Evolutionary conservation across 2,797 vertebrate genomes (phyloP).

Genomic region (Neosilurus mollespiculum): DNA sequence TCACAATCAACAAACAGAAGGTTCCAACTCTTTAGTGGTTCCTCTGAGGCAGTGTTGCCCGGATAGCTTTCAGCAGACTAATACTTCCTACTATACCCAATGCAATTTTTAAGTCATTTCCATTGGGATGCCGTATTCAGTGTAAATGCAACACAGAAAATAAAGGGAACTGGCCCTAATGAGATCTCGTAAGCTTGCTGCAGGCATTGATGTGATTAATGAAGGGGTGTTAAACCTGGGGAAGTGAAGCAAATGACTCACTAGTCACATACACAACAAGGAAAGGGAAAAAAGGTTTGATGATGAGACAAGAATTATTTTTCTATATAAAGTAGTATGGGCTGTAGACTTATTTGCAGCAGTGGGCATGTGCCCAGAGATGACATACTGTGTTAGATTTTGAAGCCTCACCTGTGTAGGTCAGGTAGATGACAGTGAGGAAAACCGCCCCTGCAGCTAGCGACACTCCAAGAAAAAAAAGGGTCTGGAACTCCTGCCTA

Average conservation of each 20-base stretch:
- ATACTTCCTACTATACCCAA: conserved; percentile 35
- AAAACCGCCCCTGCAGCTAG: conserved; percentile 92
- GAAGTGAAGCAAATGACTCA: conserved; percentile 48
- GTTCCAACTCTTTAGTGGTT: conserved; percentile 19
- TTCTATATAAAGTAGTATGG: conserved; percentile 13
- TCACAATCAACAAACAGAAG: conserved; percentile 24
- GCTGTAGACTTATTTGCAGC: background rate
- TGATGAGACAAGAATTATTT: conserved; percentile 15
- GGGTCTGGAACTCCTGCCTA: conserved; percentile 96
- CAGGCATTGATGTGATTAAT: conserved; percentile 51
- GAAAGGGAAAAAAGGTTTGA: background rate
- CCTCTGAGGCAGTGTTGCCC: conserved; percentile 31
- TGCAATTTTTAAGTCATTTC: conserved; percentile 47
- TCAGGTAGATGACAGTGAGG: conserved; percentile 97
- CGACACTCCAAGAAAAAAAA: conserved; percentile 96
- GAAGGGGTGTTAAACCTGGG: conserved; percentile 31
- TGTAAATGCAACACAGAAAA: conserved; percentile 47
- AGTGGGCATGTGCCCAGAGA: background rate
- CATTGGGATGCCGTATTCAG: conserved; percentile 36
- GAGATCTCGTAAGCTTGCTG: conserved; percentile 48
- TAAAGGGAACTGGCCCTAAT: conserved; percentile 42
- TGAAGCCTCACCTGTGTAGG: conserved; percentile 87
- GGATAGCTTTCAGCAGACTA: conserved; percentile 47
- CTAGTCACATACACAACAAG: background rate
- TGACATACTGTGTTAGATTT: background rate